These are phyloP conservation scores for Thoracochromis brauschi DNA, from an alignment of 2,113 vertebrate genomes.

Conservation along the genomic window DNA sequence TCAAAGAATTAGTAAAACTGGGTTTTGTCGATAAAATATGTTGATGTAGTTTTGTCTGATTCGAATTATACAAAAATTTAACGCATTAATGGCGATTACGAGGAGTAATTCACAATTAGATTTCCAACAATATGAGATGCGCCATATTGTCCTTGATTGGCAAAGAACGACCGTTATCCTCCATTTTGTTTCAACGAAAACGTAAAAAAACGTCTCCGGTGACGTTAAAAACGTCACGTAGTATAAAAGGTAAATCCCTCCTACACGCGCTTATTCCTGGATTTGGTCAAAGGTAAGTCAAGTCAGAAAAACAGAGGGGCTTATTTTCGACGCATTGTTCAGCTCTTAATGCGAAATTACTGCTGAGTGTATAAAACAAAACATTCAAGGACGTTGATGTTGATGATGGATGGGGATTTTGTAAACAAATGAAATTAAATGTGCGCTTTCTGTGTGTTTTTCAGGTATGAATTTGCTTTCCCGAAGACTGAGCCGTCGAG, in stretches of 20 bases:
- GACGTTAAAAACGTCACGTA: conserved; percentile 68
- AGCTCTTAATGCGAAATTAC: background rate
- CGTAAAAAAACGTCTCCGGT: background rate
- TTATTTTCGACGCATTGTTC: background rate
- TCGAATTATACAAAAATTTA: accelerated
- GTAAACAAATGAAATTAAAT: conserved; percentile 15
- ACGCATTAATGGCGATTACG: accelerated
- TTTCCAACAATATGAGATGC: background rate
- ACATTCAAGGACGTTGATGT: background rate
- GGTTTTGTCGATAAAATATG: accelerated
- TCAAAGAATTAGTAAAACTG: background rate
- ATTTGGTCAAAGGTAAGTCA: conserved; percentile 78
- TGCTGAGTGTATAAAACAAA: background rate
- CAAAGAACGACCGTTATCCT: background rate
- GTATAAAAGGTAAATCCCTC: conserved; percentile 65
- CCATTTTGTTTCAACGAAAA: conserved; percentile 48
- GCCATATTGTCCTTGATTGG: conserved; percentile 54
- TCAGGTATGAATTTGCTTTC: conserved; percentile 66
- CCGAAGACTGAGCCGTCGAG: conserved; percentile 70
- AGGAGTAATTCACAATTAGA: background rate
- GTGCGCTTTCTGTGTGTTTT: conserved; percentile 62
- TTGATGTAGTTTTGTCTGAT: accelerated
- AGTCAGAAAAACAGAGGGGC: background rate
- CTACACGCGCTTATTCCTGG: conserved; percentile 64
- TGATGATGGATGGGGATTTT: background rate